A percentile compares a stretch with the other conserved stretches of the same genome.
These are phyloP conservation scores for Dolomedes plantarius DNA, from an alignment of 2,888 invertebrate species.

Conservation along the genomic window DNA sequence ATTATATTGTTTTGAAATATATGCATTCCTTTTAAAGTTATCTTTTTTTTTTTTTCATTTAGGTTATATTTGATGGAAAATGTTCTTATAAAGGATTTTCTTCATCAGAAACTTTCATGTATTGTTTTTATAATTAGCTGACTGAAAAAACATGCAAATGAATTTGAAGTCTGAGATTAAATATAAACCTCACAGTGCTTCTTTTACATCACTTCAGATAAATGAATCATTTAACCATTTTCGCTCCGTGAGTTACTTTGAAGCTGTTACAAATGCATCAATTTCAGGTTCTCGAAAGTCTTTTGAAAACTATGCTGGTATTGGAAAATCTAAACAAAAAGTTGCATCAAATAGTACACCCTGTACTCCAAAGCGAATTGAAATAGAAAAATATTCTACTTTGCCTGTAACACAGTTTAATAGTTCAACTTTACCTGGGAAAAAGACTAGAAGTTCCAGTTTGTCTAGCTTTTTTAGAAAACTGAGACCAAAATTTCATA, in stretches of 20 bases:
- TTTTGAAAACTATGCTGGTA: not conserved
- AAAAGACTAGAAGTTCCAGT: constrained; percentile 71
- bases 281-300: constrained; percentile 42
- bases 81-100: too few species aligned
- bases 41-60: too few species aligned
- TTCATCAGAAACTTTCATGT: too few species aligned
- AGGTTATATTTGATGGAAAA: too few species aligned
- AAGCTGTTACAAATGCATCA: constrained; percentile 54
- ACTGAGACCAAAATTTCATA: constrained; percentile 70
- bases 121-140: too few species aligned
- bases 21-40: too few species aligned
- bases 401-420: constrained; percentile 23
- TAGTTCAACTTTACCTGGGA: constrained; percentile 7
- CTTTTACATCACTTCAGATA: constrained; percentile 55
- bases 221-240: constrained; percentile 60
- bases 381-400: constrained; percentile 66
- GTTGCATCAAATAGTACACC: constrained; percentile 57
- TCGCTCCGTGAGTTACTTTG: constrained; percentile 64
- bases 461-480: constrained; percentile 72
- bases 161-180: constrained; percentile 34
- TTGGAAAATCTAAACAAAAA: not conserved
- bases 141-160: constrained; percentile 7
- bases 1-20: too few species aligned
- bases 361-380: constrained; percentile 66
- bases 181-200: constrained; percentile 58